Base-by-base conservation (phyloP, 1,140 invertebrate species). In the Neuroterus valhalla region DNA sequence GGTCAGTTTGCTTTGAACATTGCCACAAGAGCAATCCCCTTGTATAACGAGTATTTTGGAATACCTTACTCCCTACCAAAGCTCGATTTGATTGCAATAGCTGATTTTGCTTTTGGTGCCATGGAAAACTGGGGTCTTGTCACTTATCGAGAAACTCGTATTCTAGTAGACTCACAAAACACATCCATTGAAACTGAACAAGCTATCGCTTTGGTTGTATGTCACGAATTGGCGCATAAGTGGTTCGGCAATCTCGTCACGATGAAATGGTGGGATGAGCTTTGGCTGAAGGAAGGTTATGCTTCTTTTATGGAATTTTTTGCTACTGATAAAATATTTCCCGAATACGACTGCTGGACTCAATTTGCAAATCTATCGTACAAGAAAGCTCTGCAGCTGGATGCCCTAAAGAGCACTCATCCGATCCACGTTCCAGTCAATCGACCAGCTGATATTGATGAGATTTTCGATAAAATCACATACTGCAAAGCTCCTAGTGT, bases 41-140 rank as follows among this genome's bases (percentile, higher is more conserved):
- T 96, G 84, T 98, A 98, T 88, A 97, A 97, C 81, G 93, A 97
- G 46, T 98, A 98, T 87, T 98, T 98, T 89, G 93, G 96, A 77
- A 96, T 98, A 76, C 94, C 95, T 4, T 99, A 98, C 91, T 97
- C 97, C 2, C 89, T 99, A 69, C 96, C 97, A n/a, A 98, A 99
- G 89, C 95, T 98, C 84, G 97, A 98, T 91, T 92, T 98, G 45
- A 96, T 98, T 82, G 96, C 97, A 45, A 95, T 98, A 86, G 94
- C 96, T 26, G 97, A 98, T 88, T 98, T 97, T 82, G 94, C 94
- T 48, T 93, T 93, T 70, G 96, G 96, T 75, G 96, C 96, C 52
- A 98, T 98, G 96, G 97, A 98, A 87, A 98, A 98, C 89, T 98
- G 97, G 97, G 97, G 96, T 17, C 84, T 96, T 23, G 92, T 95